A percentile compares a stretch with the other conserved stretches of the same genome.
These are phyloP conservation scores for Campoletis raptor DNA, from an alignment of 2,888 invertebrate species.

Conservation along the genomic window DNA sequence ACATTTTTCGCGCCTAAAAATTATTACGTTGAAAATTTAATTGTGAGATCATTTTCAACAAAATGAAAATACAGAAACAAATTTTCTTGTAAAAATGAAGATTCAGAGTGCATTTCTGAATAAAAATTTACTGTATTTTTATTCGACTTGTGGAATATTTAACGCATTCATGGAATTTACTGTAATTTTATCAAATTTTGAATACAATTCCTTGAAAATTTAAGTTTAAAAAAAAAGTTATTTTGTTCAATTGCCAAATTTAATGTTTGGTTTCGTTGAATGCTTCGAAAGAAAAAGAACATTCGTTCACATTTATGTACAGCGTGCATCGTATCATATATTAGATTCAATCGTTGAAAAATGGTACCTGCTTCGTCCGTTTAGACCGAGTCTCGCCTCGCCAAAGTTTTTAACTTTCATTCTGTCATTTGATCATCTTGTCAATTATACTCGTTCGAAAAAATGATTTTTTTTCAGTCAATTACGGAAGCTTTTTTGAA, in stretches of 20 bases:
- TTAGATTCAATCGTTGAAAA: slow-evolving; percentile 56
- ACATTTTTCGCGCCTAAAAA: too few species aligned
- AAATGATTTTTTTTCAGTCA: slow-evolving; percentile 19
- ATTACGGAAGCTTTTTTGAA: neutral
- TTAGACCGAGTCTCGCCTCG: slow-evolving; percentile 62
- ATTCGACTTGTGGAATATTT: too few species aligned
- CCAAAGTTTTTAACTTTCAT: slow-evolving; percentile 49
- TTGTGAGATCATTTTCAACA: too few species aligned
- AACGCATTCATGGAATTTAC: neutral
- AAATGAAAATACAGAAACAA: too few species aligned
- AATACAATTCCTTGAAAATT: neutral
- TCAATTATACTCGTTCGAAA: neutral
- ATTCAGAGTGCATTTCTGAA: neutral
- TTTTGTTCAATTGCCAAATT: slow-evolving; percentile 6
- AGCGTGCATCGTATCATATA: slow-evolving; percentile 72
- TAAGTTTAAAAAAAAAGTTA: neutral
- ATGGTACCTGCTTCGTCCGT: slow-evolving; percentile 58
- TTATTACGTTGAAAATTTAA: too few species aligned
- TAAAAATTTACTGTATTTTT: too few species aligned
- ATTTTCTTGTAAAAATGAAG: too few species aligned
- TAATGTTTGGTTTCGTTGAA: slow-evolving; percentile 19
- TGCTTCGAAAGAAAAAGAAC: slow-evolving; percentile 31
- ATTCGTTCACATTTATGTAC: slow-evolving; percentile 72
- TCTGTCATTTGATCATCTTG: slow-evolving; percentile 2
- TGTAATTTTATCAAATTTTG: neutral